Evolutionary conservation across 2,113 vertebrate species (phyloP), one percentile per base, ranked within the genome.

Genomic region (Geothlypis trichas): DNA sequence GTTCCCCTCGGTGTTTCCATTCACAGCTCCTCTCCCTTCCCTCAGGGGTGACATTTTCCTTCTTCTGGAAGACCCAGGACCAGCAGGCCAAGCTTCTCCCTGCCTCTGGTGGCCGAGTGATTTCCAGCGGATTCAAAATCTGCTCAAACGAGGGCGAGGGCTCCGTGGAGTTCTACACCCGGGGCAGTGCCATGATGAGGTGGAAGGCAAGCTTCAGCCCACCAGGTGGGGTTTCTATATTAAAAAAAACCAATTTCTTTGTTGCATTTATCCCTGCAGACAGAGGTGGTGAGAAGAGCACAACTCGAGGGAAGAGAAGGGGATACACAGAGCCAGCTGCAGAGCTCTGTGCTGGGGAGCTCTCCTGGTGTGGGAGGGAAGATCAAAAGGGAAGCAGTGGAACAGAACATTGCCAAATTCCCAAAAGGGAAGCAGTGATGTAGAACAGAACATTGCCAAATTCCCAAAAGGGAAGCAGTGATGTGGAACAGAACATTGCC

Each of bases 11-110:
- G 6, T 47, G 33, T 20, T 51, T 24, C 39, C 7, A 33, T 49
- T 18, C 21, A 24, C 58, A 24, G 30, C 35, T 63, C 20, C 5
- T 39, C 6, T 65, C 3, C 5, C 42, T 87, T 69, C 67, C 27
- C n/a, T 17, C 87, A 99, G 99, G 99, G 35, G 98, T 99, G 63
- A 99, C 99, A 0, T 99, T 99, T 89, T 99, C 99, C 13, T 99
- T 99, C 89, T 99, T 99, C 98, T 99, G 99, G 99, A 99, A 99
- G 97, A 99, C 98, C 51, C 97, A 98, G 8, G 80, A 91, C 12
- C 96, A 96, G 6, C 49, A 97, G 52, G 62, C 85, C 4, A 93
- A 95, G 5, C 42, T 87, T 88, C 98, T 97, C 87, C 98, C 55
- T 49, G 97, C 98, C 5, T 99, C 98, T 10, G 98, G 99, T 33